Evolutionary conservation across 2,888 invertebrate genomes (phyloP), one percentile per base, ranked within the genome.

Genomic region (Calliscelio sp.): DNA sequence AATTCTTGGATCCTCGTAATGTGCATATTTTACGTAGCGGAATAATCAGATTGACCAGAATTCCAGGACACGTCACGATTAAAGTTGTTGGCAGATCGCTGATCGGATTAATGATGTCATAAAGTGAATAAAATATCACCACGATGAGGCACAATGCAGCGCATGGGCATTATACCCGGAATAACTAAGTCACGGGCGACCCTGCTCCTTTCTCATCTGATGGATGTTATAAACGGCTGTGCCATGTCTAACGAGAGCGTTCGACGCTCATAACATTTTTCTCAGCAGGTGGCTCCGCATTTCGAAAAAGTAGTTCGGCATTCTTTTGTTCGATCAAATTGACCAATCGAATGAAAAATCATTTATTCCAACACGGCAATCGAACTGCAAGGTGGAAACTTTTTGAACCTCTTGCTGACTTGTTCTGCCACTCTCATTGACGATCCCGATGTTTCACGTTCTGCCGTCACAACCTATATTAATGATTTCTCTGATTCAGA

Each of bases 21-120:
- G 71, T 86, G 84, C 85, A 90, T 88, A 90, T 89, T 90, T 90
- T 90, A 90, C 90, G 90, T 84, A 86, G 86, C 81, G 83, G 87
- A 88, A 88, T 87, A 88, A 88, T 87, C 86, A 86, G 85, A 86
- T 83, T 83, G 83, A 79, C 83, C 83, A 83, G 77, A 83, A 83
- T 84, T 84, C 83, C 74, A 49, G 83, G 68, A 89, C 87, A 88
- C 88, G 89, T 90, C 89, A 90, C 91, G 90, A 92, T 91, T 90
- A 90, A 91, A 89, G 86, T 87, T 85, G 90, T 90, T 90, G 92
- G 92, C 90, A 91, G 91, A 88, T 89, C 88, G 81, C 88, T 88
- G 92, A 92, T 91, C 92, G 92, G 92, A 93, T 93, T 92, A 93
- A 93, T 93, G 93, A 92, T 92, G 91, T 91, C 93, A 92, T 93